phyloP scores from a whole-genome alignment of 2,888 invertebrate genomes.

The Amphipyra berbera region DNA sequence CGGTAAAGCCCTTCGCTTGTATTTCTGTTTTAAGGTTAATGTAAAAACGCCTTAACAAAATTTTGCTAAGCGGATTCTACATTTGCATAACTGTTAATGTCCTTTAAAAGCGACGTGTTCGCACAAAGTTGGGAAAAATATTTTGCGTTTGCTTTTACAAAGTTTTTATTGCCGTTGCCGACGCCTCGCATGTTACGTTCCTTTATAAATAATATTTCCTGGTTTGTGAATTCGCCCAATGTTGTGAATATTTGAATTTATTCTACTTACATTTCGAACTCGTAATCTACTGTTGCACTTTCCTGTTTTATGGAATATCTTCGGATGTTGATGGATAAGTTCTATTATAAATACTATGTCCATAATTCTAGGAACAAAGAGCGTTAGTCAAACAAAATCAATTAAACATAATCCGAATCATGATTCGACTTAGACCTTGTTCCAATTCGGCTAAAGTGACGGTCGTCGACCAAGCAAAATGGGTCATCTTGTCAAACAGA shows the following conservation, averaged over 20 bases:
- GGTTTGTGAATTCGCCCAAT: conserved; percentile 34
- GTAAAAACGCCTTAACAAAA: conserved; percentile 57
- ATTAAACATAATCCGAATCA: conserved; percentile 39
- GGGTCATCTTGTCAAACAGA: conserved; percentile 68
- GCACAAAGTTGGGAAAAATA: conserved; percentile 64
- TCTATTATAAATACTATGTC: no score
- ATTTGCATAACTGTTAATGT: conserved; percentile 69
- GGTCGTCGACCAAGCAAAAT: conserved; percentile 57
- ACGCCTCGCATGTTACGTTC: conserved; percentile 52
- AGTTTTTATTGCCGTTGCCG: conserved; percentile 62
- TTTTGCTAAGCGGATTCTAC: conserved; percentile 62
- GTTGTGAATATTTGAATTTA: conserved; percentile 31
- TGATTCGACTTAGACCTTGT: conserved; percentile 45
- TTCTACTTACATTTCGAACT: conserved; percentile 13
- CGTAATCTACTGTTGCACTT: not conserved
- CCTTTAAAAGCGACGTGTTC: conserved; percentile 61
- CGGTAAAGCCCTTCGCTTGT: not conserved
- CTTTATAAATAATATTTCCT: conserved; percentile 54
- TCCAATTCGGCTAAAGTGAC: conserved; percentile 46
- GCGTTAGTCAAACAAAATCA: conserved; percentile 28
- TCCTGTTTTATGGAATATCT: not conserved
- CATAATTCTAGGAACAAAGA: conserved; percentile 10
- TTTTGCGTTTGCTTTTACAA: conserved; percentile 59
- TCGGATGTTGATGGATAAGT: not conserved
- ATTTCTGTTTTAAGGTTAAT: conserved; percentile 42